Conservation (phyloP, 2,113 vertebrate genomes). For the Gadus macrocephalus region DNA sequence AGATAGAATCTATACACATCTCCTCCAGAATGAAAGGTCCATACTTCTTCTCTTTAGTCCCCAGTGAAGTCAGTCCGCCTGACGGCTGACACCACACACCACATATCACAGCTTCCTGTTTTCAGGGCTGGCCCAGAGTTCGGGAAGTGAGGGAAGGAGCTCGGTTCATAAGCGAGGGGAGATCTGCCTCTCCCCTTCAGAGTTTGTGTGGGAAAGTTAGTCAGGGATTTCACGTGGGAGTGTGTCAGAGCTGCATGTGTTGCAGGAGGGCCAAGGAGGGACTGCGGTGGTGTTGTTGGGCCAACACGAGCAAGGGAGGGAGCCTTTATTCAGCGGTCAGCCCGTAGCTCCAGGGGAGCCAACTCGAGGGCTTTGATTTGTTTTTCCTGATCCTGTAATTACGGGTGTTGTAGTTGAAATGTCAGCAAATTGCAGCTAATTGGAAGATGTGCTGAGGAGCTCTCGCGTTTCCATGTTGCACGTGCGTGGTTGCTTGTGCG, state of each 20-base stretch:
- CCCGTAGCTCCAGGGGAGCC: no score
- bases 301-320: not conserved
- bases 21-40: no score
- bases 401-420: not conserved
- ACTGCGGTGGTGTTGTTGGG: not conserved
- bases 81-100: not conserved
- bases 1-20: no score
- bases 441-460: not conserved
- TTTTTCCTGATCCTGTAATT: not conserved
- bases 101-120: constrained; percentile 17
- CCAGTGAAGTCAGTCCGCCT: not conserved
- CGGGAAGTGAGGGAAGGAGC: not conserved
- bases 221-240: no score
- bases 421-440: not conserved
- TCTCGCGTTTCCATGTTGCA: not conserved
- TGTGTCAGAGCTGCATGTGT: no score
- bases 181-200: not conserved
- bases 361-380: not conserved
- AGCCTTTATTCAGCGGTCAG: not conserved
- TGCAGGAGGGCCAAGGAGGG: no score
- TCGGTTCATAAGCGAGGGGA: constrained; percentile 10
- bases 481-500: not conserved
- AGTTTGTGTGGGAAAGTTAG: no score
- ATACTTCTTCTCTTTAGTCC: no score
- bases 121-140: constrained; percentile 9